These are phyloP conservation scores for Sebastes hubbsi DNA, from an alignment of 2,797 vertebrate genomes.

Conservation along the genomic window DNA sequence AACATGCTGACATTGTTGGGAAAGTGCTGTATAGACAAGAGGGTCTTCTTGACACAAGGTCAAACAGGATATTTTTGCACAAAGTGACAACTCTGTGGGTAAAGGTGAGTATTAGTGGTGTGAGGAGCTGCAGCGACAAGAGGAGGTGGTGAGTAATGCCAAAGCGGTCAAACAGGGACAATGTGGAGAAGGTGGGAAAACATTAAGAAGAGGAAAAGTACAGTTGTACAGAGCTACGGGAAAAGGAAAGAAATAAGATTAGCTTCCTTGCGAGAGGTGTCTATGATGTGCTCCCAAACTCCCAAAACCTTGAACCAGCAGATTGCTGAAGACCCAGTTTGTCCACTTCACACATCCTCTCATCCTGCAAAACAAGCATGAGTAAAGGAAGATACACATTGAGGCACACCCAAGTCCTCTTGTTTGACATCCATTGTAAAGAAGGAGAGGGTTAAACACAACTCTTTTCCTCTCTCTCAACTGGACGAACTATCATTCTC, in stretches of 20 bases:
- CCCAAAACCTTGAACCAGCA: not conserved
- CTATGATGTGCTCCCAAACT: not conserved
- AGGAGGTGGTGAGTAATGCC: no score
- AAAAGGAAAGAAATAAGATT: not conserved
- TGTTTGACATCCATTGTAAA: not conserved
- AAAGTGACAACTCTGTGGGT: no score
- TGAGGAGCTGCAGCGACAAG: fast-evolving
- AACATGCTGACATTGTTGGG: not conserved
- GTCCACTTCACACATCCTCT: not conserved
- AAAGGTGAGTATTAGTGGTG: no score
- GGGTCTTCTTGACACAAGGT: not conserved
- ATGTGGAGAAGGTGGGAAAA: not conserved
- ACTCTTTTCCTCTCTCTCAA: no score
- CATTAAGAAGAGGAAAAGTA: not conserved
- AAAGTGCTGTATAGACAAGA: not conserved
- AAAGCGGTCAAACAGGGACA: not conserved
- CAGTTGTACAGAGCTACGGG: not conserved
- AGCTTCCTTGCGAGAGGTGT: not conserved
- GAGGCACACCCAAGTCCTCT: not conserved
- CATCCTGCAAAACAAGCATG: not conserved
- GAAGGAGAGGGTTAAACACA: not conserved
- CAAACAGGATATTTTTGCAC: not conserved
- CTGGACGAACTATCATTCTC: not conserved
- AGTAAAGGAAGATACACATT: not conserved
- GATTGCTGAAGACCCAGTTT: not conserved